phyloP scores from a whole-genome alignment of 2,797 vertebrate genomes.

The Todus mexicanus region DNA sequence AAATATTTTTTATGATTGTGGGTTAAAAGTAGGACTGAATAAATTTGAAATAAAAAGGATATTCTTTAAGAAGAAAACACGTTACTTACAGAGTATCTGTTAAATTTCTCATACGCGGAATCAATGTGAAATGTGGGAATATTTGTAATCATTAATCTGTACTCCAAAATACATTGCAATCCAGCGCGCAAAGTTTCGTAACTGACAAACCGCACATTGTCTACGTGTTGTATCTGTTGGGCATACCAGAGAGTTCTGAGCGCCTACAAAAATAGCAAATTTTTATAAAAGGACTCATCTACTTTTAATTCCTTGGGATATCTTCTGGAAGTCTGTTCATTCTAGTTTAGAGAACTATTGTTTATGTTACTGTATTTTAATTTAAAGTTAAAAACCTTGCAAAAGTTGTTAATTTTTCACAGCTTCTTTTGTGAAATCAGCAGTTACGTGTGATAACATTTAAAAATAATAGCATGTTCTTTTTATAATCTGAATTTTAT shows the following conservation, averaged over 20 bases:
- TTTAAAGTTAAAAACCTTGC: conserved; percentile 77
- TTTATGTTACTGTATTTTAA: conserved; percentile 63
- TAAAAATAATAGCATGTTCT: conserved; percentile 85
- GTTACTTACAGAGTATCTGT: neutral
- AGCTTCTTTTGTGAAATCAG: conserved; percentile 74
- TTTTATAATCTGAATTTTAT: conserved; percentile 86
- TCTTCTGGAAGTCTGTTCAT: conserved; percentile 69
- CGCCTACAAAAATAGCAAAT: neutral
- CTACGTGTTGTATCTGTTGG: neutral
- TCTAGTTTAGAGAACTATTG: conserved; percentile 6
- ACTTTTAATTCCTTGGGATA: conserved; percentile 62
- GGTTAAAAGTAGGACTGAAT: neutral
- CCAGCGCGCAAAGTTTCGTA: conserved; percentile 38
- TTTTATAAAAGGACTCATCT: conserved; percentile 38
- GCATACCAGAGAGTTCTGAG: neutral
- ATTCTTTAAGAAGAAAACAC: neutral
- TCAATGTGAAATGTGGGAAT: neutral
- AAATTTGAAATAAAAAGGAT: neutral
- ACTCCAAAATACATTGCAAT: conserved; percentile 14
- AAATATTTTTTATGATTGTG: neutral
- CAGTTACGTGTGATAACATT: conserved; percentile 84
- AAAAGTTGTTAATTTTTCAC: conserved; percentile 74
- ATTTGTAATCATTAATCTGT: conserved; percentile 7
- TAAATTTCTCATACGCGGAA: neutral
- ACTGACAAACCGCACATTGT: conserved; percentile 25